phyloP scores from a whole-genome alignment of 2,797 vertebrate genomes.

The Acropternis orthonyx region DNA sequence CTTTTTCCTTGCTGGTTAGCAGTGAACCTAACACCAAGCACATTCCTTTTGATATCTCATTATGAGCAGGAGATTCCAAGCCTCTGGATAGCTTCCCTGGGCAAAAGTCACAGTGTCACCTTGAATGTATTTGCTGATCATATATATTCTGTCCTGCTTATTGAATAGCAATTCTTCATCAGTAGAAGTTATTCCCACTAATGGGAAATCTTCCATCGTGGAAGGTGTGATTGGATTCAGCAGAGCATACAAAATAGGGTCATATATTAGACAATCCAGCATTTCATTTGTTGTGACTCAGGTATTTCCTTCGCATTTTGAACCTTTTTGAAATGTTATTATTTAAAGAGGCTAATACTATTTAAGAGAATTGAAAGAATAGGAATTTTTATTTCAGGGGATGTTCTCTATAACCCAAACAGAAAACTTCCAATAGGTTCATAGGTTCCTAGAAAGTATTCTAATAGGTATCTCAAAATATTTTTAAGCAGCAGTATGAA shows the following conservation, averaged over 20 bases:
- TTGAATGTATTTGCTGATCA: neutral
- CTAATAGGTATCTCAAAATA: neutral
- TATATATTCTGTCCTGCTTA: neutral
- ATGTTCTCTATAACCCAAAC: neutral
- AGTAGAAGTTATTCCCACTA: neutral
- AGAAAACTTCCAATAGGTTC: conserved; percentile 36
- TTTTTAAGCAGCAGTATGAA: conserved; percentile 20
- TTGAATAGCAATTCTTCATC: neutral
- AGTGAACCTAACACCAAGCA: neutral
- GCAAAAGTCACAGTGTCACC: neutral
- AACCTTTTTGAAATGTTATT: neutral
- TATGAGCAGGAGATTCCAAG: neutral
- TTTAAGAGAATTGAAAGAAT: neutral
- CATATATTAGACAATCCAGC: neutral
- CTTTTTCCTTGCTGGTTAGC: neutral
- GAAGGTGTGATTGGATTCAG: neutral
- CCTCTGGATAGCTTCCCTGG: neutral
- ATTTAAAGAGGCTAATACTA: neutral
- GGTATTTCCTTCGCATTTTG: neutral
- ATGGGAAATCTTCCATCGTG: neutral
- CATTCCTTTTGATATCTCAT: neutral
- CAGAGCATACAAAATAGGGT: neutral
- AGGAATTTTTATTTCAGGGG: neutral
- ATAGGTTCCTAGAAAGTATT: conserved; percentile 49
- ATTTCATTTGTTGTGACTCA: neutral